Percentiles rank a stretch among this genome's conserved stretches.
phyloP scores from a whole-genome alignment of 2,888 invertebrate species.

The Ormyrus rosae region DNA sequence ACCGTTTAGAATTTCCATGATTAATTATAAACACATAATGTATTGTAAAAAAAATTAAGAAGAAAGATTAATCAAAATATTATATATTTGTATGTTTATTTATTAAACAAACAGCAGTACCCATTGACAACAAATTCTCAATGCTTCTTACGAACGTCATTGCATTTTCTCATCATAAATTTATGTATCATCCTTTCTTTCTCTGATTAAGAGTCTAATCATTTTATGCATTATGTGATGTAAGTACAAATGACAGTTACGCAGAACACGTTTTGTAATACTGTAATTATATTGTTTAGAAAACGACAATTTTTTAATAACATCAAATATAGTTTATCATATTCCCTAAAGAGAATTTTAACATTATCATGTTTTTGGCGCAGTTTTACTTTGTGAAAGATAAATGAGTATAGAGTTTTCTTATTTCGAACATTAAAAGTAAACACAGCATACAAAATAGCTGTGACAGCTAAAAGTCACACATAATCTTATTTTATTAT shows the following conservation, averaged over 20 bases:
- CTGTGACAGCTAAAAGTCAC: not conserved
- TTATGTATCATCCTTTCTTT: not conserved
- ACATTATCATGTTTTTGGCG: not conserved
- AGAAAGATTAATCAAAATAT: too few relatives aligned
- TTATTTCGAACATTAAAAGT: constrained; percentile 17
- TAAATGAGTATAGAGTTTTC: not conserved
- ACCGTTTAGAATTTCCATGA: too few relatives aligned
- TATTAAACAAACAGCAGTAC: not conserved
- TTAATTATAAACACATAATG: too few relatives aligned
- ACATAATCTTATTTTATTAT: not conserved
- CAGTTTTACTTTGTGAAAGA: not conserved
- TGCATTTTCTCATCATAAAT: too few relatives aligned
- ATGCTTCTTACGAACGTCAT: too few relatives aligned
- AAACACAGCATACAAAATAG: not conserved
- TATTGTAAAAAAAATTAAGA: too few relatives aligned
- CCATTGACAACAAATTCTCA: not conserved
- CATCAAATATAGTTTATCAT: too few relatives aligned
- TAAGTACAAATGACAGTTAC: constrained; percentile 12
- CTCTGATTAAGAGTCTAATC: not conserved
- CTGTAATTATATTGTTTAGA: not conserved
- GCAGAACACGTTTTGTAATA: not conserved
- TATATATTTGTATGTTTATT: not conserved
- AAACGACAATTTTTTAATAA: too few relatives aligned
- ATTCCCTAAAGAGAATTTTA: too few relatives aligned
- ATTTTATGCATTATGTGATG: not conserved